Conservation (phyloP, 2,797 vertebrate genomes). For the Eidolon dupreanum region DNA sequence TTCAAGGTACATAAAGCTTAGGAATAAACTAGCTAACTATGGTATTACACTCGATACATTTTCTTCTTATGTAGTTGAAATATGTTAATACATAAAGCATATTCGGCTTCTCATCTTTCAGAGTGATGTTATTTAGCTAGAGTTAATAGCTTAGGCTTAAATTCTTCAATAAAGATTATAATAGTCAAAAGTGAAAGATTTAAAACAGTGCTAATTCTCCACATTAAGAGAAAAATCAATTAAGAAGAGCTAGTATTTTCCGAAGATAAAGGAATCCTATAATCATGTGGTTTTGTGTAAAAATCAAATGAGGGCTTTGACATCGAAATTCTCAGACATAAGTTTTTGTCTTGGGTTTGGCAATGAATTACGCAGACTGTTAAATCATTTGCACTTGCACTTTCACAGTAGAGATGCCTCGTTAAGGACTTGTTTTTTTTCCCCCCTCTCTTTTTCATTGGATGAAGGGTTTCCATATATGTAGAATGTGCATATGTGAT, state of each 20-base stretch:
- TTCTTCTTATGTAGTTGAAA: neutral
- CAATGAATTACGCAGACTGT: neutral
- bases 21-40: neutral
- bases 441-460: neutral
- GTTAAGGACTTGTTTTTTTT: neutral
- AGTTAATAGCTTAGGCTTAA: constrained; percentile 41
- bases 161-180: constrained; percentile 5
- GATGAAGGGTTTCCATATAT: constrained; percentile 19
- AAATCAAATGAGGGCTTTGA: neutral
- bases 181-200: constrained; percentile 12
- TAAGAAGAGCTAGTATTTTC: constrained; percentile 6
- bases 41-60: neutral
- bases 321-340: neutral
- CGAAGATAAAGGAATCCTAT: constrained; percentile 26
- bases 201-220: neutral
- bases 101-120: constrained; percentile 28
- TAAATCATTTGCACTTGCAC: neutral
- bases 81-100: neutral
- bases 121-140: neutral
- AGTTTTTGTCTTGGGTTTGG: neutral
- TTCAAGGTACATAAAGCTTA: neutral
- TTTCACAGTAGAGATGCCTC: constrained; percentile 6
- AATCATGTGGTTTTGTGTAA: neutral
- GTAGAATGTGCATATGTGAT: neutral
- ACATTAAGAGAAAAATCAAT: neutral